Conservation (phyloP, 2,888 invertebrate species). For the Nomada fucata region DNA sequence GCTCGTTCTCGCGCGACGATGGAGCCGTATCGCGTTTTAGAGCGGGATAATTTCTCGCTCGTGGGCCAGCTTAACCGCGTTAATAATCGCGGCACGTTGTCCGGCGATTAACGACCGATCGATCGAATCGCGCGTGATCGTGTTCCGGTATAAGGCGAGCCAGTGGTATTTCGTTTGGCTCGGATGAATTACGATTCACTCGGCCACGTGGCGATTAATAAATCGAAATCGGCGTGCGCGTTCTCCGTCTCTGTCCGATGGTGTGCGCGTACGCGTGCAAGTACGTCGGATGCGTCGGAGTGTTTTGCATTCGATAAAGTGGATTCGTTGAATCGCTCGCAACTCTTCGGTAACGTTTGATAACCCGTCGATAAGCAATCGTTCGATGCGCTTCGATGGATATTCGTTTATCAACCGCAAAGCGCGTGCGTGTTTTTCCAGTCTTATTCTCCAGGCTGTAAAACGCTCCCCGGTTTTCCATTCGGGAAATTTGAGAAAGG, state of each 20-base stretch:
- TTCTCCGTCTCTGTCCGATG: not conserved
- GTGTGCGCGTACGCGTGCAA: not conserved
- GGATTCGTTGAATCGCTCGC: constrained; percentile 2
- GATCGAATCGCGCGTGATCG: constrained; percentile 57
- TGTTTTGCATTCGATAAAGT: not conserved
- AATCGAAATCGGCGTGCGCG: constrained; percentile 47
- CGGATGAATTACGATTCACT: constrained; percentile 48
- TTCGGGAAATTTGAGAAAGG: constrained; percentile 19
- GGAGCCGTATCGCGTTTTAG: constrained; percentile 30
- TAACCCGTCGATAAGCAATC: not conserved
- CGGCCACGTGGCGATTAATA: constrained; percentile 58
- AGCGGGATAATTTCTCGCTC: constrained; percentile 53
- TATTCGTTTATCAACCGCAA: too few species aligned
- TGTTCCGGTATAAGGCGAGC: constrained; percentile 52
- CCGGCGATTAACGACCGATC: constrained; percentile 60
- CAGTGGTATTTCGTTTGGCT: constrained; percentile 29
- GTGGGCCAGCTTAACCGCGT: constrained; percentile 35
- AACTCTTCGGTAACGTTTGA: not conserved
- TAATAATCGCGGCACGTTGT: constrained; percentile 59
- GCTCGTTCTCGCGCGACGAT: constrained; percentile 30
- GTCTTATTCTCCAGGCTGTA: too few species aligned
- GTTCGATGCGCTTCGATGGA: not conserved
- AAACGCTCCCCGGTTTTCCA: too few species aligned
- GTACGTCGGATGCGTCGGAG: not conserved
- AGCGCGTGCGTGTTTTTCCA: too few species aligned